Evolutionary conservation across 2,888 invertebrate genomes (phyloP).

Genomic region (Oscheius sp.): DNA sequence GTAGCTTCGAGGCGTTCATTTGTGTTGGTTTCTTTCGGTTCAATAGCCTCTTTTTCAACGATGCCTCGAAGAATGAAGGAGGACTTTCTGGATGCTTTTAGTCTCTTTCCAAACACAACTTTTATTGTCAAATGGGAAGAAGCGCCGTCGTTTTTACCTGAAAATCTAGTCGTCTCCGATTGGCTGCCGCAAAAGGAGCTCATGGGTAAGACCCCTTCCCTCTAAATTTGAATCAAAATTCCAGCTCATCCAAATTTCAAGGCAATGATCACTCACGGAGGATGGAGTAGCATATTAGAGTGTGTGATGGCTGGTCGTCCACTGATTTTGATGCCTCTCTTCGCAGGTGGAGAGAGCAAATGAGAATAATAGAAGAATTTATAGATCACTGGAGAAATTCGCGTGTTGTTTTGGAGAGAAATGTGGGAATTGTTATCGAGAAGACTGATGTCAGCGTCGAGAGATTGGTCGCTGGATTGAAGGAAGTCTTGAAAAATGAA

Average conservation of each 20-base stretch:
- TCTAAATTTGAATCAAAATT: neutral
- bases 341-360: constrained; percentile 58
- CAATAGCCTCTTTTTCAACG: constrained; percentile 62
- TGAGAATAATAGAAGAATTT: constrained; percentile 59
- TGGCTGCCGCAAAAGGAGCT: constrained; percentile 63
- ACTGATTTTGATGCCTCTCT: constrained; percentile 64
- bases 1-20: constrained; percentile 52
- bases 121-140: constrained; percentile 60
- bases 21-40: constrained; percentile 62
- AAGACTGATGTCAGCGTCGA: constrained; percentile 46
- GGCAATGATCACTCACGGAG: constrained; percentile 63
- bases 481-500: neutral
- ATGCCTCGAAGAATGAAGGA: constrained; percentile 51
- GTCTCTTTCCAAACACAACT: constrained; percentile 50
- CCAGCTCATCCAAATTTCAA: constrained; percentile 58
- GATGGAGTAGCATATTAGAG: constrained; percentile 64
- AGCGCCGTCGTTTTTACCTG: constrained; percentile 23
- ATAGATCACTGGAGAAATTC: constrained; percentile 61
- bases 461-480: constrained; percentile 4
- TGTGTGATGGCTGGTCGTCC: constrained; percentile 52
- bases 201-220: constrained; percentile 45
- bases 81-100: constrained; percentile 47
- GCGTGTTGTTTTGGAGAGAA: constrained; percentile 50
- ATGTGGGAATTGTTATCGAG: constrained; percentile 55
- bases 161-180: constrained; percentile 48